Conservation (phyloP, 2,888 invertebrate species). For the Eustalomyia histrio region DNA sequence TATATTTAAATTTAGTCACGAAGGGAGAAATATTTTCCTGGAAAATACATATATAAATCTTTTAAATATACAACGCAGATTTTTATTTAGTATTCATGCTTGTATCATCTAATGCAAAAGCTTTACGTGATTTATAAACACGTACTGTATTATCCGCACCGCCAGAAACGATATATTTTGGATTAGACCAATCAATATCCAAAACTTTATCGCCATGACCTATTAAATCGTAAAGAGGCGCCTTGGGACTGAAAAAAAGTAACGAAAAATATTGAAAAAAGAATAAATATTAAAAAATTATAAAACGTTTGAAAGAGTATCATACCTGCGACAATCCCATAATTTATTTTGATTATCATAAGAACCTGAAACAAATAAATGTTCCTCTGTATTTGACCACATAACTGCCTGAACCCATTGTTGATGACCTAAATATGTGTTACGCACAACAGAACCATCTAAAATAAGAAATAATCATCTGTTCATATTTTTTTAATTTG, state of each 20-base stretch:
- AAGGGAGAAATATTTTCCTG: slow-evolving; percentile 43
- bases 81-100: slow-evolving; percentile 49
- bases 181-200: slow-evolving; percentile 96
- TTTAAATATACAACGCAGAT: slow-evolving; percentile 8
- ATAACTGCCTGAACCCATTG: slow-evolving; percentile 95
- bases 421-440: slow-evolving; percentile 90
- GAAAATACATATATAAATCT: slow-evolving; percentile 40
- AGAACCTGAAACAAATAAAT: slow-evolving; percentile 94
- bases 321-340: slow-evolving; percentile 95
- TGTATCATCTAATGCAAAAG: slow-evolving; percentile 60
- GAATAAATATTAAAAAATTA: too few relatives aligned
- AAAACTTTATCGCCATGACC: slow-evolving; percentile 97
- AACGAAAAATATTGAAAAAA: too few relatives aligned
- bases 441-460: slow-evolving; percentile 93
- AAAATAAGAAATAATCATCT: slow-evolving; percentile 71
- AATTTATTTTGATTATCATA: slow-evolving; percentile 95
- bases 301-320: not conserved
- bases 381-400: slow-evolving; percentile 91
- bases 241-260: slow-evolving; percentile 86
- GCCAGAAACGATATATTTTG: slow-evolving; percentile 92
- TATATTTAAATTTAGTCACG: slow-evolving; percentile 34
- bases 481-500: not conserved
- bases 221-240: slow-evolving; percentile 93
- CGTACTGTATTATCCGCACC: slow-evolving; percentile 96
- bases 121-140: slow-evolving; percentile 85